A percentile compares a stretch with the other conserved stretches of the same genome.
Conservation (phyloP, 2,888 invertebrate species). For the Schizaphis graminum region DNA sequence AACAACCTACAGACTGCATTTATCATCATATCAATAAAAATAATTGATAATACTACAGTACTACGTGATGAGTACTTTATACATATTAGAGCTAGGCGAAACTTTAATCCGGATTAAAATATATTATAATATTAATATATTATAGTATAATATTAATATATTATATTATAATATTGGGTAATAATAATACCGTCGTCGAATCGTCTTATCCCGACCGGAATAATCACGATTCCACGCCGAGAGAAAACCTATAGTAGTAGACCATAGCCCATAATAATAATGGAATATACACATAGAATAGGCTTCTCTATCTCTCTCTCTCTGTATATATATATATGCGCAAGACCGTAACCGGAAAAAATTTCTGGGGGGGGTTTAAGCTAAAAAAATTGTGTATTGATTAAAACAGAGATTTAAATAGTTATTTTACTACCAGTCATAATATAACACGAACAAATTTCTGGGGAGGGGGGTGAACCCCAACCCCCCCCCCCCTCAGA, state of each 20-base stretch:
- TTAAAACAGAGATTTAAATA: no score
- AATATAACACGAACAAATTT: no score
- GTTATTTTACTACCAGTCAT: no score
- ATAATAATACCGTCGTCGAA: background rate
- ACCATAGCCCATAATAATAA: background rate
- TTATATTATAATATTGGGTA: constrained; percentile 31
- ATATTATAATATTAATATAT: constrained; percentile 31
- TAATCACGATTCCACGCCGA: background rate
- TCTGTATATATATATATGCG: background rate
- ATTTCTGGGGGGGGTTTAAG: no score
- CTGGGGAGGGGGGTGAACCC: no score
- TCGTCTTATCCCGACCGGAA: background rate
- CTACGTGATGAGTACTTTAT: background rate
- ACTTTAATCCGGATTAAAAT: constrained; percentile 32
- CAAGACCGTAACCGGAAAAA: no score
- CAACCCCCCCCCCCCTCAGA: no score
- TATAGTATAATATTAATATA: no score
- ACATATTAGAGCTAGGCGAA: background rate
- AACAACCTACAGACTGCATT: background rate
- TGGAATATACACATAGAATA: background rate
- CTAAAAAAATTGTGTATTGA: no score
- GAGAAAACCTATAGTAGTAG: background rate
- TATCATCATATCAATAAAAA: background rate
- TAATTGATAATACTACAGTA: background rate
- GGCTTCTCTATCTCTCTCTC: background rate